Percentiles rank a stretch among this genome's conserved stretches.
phyloP scores from a whole-genome alignment of 2,797 vertebrate species.

The Enteromius trimaculatus region DNA sequence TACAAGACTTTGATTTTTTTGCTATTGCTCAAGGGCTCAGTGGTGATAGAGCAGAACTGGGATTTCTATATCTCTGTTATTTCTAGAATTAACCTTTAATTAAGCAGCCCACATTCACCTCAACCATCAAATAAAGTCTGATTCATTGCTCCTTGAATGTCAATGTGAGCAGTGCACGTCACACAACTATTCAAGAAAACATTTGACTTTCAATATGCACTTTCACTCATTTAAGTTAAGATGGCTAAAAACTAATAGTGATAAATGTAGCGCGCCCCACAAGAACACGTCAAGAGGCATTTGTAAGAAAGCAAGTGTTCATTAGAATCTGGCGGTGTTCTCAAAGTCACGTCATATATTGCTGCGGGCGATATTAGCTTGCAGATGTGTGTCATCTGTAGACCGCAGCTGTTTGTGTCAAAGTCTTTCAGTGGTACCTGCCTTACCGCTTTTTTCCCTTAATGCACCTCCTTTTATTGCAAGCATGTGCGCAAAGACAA shows the following conservation, averaged over 20 bases:
- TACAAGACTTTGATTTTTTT: background rate
- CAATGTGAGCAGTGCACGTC: background rate
- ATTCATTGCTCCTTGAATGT: background rate
- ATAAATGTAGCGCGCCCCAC: background rate
- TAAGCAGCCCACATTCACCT: background rate
- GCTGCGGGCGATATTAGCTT: background rate
- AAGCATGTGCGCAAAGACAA: slow-evolving; percentile 22
- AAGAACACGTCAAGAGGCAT: background rate
- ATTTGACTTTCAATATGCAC: background rate
- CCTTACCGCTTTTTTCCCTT: slow-evolving; percentile 19
- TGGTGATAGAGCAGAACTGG: background rate
- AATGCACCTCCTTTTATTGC: slow-evolving; percentile 23
- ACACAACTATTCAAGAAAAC: background rate
- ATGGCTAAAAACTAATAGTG: background rate
- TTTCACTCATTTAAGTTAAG: background rate
- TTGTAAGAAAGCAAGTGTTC: slow-evolving; percentile 7
- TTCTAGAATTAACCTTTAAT: background rate
- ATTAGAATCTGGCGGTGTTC: background rate
- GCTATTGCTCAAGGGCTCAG: background rate
- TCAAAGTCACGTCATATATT: background rate
- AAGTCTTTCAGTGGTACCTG: slow-evolving; percentile 33
- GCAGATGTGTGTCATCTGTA: slow-evolving; percentile 21
- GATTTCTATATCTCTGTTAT: background rate
- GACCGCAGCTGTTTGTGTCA: slow-evolving; percentile 18
- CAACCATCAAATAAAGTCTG: background rate